These are phyloP conservation scores for Platyrinchus mystaceus DNA, from an alignment of 2,797 vertebrate genomes.

Conservation along the genomic window DNA sequence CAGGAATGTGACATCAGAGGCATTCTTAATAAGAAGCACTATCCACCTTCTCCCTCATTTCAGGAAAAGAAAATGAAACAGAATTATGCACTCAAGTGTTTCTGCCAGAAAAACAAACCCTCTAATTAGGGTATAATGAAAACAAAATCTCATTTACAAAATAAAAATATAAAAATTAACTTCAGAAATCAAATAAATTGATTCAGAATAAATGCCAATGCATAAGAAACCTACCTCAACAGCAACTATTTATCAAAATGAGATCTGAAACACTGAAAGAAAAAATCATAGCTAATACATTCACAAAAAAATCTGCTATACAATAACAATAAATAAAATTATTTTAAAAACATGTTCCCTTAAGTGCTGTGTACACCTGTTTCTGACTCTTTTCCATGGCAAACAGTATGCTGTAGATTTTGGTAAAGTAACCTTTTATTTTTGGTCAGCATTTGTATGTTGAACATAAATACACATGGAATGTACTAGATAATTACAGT, in stretches of 20 bases:
- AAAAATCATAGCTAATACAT: conserved; percentile 47
- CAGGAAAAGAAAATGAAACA: not conserved
- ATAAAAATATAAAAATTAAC: conserved; percentile 72
- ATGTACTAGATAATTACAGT: conserved; percentile 65
- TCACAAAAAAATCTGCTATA: conserved; percentile 59
- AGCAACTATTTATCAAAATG: conserved; percentile 55
- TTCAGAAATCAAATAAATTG: conserved; percentile 70
- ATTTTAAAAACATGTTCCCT: conserved; percentile 59
- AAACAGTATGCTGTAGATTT: conserved; percentile 68
- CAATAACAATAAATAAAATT: conserved; percentile 76
- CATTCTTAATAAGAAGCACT: not conserved
- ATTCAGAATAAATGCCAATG: conserved; percentile 52
- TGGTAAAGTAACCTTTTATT: conserved; percentile 71
- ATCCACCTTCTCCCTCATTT: not conserved
- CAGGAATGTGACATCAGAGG: not conserved
- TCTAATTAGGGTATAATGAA: conserved; percentile 66
- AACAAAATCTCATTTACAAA: conserved; percentile 54
- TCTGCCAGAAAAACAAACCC: conserved; percentile 57
- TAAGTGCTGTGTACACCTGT: conserved; percentile 67
- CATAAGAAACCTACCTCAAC: conserved; percentile 53
- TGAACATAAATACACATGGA: conserved; percentile 75
- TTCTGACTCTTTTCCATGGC: conserved; percentile 68
- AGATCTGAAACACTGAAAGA: conserved; percentile 64
- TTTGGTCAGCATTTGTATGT: conserved; percentile 57
- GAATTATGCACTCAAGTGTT: conserved; percentile 62